Percentiles rank a stretch among this genome's conserved stretches.
Evolutionary conservation across 2,113 vertebrate species (phyloP).

Genomic region (Morone chrysops): DNA sequence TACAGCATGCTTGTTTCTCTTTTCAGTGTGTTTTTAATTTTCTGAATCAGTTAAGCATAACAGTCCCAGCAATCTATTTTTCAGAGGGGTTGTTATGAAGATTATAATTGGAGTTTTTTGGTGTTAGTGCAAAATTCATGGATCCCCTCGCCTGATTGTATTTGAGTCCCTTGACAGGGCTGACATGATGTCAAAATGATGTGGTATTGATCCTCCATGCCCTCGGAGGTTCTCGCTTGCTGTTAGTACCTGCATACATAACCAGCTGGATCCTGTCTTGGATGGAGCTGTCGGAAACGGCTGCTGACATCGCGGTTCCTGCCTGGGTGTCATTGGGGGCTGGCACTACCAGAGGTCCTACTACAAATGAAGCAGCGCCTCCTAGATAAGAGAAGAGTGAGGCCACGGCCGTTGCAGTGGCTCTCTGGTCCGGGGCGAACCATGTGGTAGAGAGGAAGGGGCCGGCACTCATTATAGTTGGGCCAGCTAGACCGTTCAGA

Average conservation of each 20-base stretch:
- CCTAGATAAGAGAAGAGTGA: constrained; percentile 92
- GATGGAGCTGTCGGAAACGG: constrained; percentile 81
- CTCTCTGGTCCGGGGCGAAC: constrained; percentile 96
- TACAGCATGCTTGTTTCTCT: constrained; percentile 53
- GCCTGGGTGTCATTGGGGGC: constrained; percentile 88
- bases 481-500: constrained; percentile 94
- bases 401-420: constrained; percentile 95
- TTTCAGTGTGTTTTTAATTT: constrained; percentile 79
- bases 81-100: constrained; percentile 52
- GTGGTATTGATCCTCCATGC: constrained; percentile 47
- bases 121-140: constrained; percentile 32
- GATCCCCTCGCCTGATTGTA: constrained; percentile 61
- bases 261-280: constrained; percentile 92
- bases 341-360: constrained; percentile 93
- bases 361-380: constrained; percentile 88
- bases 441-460: constrained; percentile 96
- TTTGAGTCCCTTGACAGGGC: constrained; percentile 55
- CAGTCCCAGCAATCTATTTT: constrained; percentile 66
- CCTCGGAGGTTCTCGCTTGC: constrained; percentile 17
- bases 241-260: constrained; percentile 90
- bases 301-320: constrained; percentile 10
- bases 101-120: constrained; percentile 58
- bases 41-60: constrained; percentile 85
- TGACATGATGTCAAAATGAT: constrained; percentile 62
- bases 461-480: constrained; percentile 93